Conservation (phyloP, 2,888 invertebrate species). For the Melanargia galathea region DNA sequence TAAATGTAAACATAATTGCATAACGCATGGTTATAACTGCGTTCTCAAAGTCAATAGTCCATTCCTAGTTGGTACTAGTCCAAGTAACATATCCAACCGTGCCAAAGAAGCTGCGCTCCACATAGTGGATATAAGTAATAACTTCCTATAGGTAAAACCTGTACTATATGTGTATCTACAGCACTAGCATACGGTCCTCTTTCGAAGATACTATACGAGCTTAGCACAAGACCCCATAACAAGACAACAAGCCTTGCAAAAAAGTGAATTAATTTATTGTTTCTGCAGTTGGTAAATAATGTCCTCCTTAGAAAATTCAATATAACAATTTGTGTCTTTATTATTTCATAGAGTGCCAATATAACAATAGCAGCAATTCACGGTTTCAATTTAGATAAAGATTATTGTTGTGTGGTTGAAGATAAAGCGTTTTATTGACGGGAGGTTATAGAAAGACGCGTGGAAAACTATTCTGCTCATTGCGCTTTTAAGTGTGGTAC, state of each 20-base stretch:
- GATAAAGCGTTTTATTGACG: conserved; percentile 73
- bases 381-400: conserved; percentile 72
- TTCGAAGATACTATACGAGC: conserved; percentile 42
- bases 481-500: conserved; percentile 51
- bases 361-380: conserved; percentile 57
- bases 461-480: conserved; percentile 52
- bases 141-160: neutral
- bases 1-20: conserved; percentile 30
- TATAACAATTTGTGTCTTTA: conserved; percentile 56
- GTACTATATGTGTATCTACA: neutral
- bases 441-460: conserved; percentile 61
- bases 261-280: conserved; percentile 65
- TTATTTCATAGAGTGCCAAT: conserved; percentile 47
- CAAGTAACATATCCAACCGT: conserved; percentile 53
- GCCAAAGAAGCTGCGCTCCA: conserved; percentile 52
- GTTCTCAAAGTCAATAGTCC: conserved; percentile 37
- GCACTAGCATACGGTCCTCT: neutral
- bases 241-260: conserved; percentile 45
- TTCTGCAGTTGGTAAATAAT: conserved; percentile 25
- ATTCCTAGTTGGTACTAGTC: conserved; percentile 60
- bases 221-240: conserved; percentile 46
- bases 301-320: conserved; percentile 45
- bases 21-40: conserved; percentile 20
- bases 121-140: conserved; percentile 2
- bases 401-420: conserved; percentile 62